A percentile compares a stretch with the other conserved stretches of the same genome.
Evolutionary conservation across 2,797 vertebrate species (phyloP).

Genomic region (Petrocephalus schoutedeni): DNA sequence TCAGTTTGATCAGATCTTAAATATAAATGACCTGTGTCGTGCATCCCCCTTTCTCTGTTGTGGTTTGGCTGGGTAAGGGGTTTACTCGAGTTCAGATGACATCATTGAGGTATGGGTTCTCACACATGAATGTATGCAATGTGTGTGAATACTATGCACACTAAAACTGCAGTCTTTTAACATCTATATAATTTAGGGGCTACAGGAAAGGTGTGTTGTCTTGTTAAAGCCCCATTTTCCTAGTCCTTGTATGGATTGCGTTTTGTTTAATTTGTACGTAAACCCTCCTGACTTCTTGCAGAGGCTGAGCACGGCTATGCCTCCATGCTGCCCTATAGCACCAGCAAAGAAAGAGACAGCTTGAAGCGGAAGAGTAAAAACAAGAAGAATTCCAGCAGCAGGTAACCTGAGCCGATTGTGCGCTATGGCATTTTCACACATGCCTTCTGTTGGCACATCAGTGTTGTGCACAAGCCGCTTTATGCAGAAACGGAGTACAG

Average conservation of each 20-base stretch:
- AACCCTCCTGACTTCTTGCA: constrained; percentile 54
- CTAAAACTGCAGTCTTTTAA: neutral
- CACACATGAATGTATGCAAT: neutral
- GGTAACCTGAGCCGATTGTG: constrained; percentile 59
- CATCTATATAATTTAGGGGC: neutral
- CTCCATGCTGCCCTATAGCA: constrained; percentile 84
- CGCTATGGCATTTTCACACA: neutral
- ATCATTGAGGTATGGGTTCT: constrained; percentile 62
- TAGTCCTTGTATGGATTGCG: neutral
- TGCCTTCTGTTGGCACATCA: neutral
- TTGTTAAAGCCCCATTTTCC: neutral
- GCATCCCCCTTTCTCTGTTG: constrained; percentile 58
- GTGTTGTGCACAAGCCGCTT: neutral
- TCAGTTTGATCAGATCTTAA: constrained; percentile 1
- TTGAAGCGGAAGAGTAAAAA: constrained; percentile 83
- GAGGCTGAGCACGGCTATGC: constrained; percentile 95
- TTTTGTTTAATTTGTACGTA: neutral
- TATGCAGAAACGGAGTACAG: neutral
- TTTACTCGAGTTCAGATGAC: constrained; percentile 79
- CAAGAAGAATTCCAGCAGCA: constrained; percentile 86
- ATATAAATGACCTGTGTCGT: constrained; percentile 34
- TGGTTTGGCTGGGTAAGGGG: constrained; percentile 61
- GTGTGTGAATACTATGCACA: neutral
- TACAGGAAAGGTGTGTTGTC: neutral
- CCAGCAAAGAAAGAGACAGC: constrained; percentile 77